A percentile compares a stretch with the other conserved stretches of the same genome.
phyloP scores from a whole-genome alignment of 1,140 invertebrate genomes.

The Aporrectodea caliginosa region DNA sequence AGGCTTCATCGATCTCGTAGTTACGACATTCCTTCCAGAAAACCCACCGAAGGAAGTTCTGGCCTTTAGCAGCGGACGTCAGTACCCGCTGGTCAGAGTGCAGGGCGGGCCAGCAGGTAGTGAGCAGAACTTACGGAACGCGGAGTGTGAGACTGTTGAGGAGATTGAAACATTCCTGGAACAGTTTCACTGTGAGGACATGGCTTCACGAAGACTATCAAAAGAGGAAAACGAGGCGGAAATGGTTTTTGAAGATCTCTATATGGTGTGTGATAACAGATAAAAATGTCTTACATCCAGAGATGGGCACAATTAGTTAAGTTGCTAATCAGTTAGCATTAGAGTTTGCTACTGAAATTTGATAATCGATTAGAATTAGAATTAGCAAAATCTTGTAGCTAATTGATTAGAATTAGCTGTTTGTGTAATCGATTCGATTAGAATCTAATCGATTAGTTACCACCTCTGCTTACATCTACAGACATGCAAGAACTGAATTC shows the following conservation, averaged over 20 bases:
- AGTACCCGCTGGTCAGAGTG: conserved; percentile 46
- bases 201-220: conserved; percentile 16
- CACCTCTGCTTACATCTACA: too few species aligned
- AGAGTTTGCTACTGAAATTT: too few species aligned
- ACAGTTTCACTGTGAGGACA: conserved; percentile 40
- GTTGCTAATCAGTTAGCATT: too few species aligned
- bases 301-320: too few species aligned
- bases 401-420: too few species aligned
- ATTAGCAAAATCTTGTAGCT: too few species aligned
- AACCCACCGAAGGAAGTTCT: conserved; percentile 47
- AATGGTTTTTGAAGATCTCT: conserved; percentile 55
- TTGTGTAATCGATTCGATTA: too few species aligned
- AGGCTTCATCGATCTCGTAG: conserved; percentile 45
- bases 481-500: too few species aligned
- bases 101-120: neutral
- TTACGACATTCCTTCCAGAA: conserved; percentile 48
- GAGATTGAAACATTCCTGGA: conserved; percentile 49
- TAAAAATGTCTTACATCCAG: too few species aligned
- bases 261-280: conserved; percentile 46
- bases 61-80: conserved; percentile 44
- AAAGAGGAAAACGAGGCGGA: conserved; percentile 45
- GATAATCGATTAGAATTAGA: too few species aligned
- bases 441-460: too few species aligned
- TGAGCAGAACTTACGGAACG: conserved; percentile 31
- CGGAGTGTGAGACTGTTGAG: conserved; percentile 45